A percentile compares a stretch with the other conserved stretches of the same genome.
phyloP scores from a whole-genome alignment of 2,797 vertebrate genomes.

The Trematomus bernacchii region DNA sequence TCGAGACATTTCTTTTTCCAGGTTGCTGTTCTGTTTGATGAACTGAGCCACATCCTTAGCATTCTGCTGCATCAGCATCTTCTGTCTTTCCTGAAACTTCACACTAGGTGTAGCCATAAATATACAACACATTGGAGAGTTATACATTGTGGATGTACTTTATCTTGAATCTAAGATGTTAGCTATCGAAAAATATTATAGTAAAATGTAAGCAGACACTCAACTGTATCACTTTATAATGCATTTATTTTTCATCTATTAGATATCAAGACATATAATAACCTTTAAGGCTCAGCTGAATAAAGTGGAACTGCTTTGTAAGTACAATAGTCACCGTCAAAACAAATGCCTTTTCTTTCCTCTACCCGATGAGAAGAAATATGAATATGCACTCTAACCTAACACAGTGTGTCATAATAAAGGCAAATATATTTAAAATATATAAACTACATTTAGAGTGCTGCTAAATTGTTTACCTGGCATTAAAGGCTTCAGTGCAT shows the following conservation, averaged over 20 bases:
- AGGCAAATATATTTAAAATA: background rate
- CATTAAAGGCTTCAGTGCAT: conserved; percentile 17
- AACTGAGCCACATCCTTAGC: conserved; percentile 5
- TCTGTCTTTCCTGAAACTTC: conserved; percentile 25
- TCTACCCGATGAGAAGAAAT: background rate
- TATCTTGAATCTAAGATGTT: conserved; percentile 10
- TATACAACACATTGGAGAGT: background rate
- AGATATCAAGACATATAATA: background rate
- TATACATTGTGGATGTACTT: background rate
- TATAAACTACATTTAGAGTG: background rate
- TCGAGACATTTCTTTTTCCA: background rate
- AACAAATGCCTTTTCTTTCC: background rate
- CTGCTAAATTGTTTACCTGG: conserved; percentile 24
- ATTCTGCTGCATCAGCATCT: conserved; percentile 3
- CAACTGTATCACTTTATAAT: too few species aligned
- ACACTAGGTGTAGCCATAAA: conserved; percentile 25
- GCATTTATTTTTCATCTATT: too few species aligned
- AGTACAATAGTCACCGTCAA: background rate
- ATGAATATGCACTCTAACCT: background rate
- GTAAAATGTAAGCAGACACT: background rate
- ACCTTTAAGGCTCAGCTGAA: background rate
- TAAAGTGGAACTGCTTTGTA: background rate
- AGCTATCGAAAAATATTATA: background rate
- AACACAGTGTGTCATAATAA: background rate
- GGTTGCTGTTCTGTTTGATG: background rate